Percentiles rank a stretch among this genome's conserved stretches.
Conservation (phyloP, 2,797 vertebrate genomes). For the Mormyrus hasselquistii region DNA sequence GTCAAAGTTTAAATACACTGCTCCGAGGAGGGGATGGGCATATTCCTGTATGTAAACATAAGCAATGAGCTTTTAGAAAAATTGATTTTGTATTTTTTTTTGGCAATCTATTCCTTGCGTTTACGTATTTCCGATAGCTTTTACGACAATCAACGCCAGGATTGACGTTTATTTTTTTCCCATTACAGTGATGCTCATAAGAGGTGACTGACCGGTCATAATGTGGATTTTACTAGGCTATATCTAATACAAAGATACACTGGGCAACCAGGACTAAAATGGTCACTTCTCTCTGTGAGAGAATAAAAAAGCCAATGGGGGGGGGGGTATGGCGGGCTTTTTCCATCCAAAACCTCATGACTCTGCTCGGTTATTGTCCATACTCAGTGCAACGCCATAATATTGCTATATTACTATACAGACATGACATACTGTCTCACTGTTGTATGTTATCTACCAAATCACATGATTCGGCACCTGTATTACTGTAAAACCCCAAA, state of each 20-base stretch:
- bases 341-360: constrained; percentile 59
- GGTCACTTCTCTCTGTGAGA: constrained; percentile 5
- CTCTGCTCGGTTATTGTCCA: constrained; percentile 57
- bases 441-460: background rate
- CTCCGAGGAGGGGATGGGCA: background rate
- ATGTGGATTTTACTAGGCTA: background rate
- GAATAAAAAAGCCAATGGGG: constrained; percentile 19
- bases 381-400: constrained; percentile 49
- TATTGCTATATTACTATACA: background rate
- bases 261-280: background rate
- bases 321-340: constrained; percentile 56
- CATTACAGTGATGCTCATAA: background rate
- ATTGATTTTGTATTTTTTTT: background rate
- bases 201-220: background rate
- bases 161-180: background rate
- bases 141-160: background rate
- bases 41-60: background rate
- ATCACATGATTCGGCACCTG: background rate
- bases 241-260: background rate
- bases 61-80: background rate
- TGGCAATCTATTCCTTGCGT: background rate
- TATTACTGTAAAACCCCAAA: background rate
- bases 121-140: background rate
- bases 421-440: background rate
- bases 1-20: background rate